These are phyloP conservation scores for Ligdia adustata DNA, from an alignment of 2,888 invertebrate species.

Conservation along the genomic window DNA sequence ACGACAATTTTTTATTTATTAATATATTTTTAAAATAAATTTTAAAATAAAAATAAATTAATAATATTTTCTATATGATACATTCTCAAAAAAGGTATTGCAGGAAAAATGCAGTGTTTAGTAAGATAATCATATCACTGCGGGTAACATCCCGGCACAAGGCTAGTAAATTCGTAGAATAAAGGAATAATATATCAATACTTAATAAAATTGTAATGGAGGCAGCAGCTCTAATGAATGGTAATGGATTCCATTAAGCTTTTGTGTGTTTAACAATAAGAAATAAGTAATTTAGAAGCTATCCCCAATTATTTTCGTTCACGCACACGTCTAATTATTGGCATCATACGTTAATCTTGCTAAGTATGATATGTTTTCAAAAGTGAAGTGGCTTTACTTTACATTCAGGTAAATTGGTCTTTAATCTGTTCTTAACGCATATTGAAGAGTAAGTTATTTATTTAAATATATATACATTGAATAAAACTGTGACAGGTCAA, in stretches of 20 bases:
- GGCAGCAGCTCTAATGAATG: not conserved
- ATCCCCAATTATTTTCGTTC: not conserved
- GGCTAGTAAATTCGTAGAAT: not conserved
- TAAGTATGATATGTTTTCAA: too few species aligned
- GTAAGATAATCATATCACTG: not conserved
- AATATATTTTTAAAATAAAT: too few species aligned
- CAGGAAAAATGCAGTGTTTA: not conserved
- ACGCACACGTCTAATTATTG: not conserved
- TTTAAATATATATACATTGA: not conserved
- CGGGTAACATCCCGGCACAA: too few species aligned
- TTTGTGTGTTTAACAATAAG: not conserved
- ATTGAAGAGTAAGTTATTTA: too few species aligned
- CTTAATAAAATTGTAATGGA: not conserved
- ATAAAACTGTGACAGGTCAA: too few species aligned
- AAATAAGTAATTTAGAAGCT: not conserved
- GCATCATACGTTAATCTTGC: too few species aligned
- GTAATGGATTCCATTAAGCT: slow-evolving; percentile 8
- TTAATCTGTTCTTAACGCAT: too few species aligned
- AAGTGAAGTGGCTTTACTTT: too few species aligned
- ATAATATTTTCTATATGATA: too few species aligned
- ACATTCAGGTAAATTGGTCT: too few species aligned
- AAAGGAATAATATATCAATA: not conserved
- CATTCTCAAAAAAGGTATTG: not conserved
- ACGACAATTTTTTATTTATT: too few species aligned
- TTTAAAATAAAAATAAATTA: too few species aligned